Conservation (phyloP, 2,888 invertebrate species). For the Limulus polyphemus region DNA sequence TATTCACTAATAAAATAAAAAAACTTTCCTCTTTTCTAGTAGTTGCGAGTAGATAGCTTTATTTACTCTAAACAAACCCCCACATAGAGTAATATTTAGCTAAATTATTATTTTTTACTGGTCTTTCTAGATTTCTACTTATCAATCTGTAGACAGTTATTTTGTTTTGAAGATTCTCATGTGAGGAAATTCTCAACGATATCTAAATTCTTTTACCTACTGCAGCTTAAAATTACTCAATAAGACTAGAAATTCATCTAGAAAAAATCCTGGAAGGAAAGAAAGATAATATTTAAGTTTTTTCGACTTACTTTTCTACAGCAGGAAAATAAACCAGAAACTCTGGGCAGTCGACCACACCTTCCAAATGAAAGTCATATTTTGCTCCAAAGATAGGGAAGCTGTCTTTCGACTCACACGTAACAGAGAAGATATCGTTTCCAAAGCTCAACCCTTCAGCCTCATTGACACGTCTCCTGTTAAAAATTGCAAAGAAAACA, state of each 20-base stretch:
- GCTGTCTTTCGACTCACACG: conserved; percentile 35
- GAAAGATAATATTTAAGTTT: conserved; percentile 13
- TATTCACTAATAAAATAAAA: no score
- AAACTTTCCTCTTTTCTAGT: no score
- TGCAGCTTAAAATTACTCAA: conserved; percentile 37
- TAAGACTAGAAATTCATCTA: conserved; percentile 38
- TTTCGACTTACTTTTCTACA: conserved; percentile 48
- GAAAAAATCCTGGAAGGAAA: neutral
- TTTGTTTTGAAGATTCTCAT: no score
- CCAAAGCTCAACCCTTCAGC: conserved; percentile 33
- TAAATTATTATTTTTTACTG: no score
- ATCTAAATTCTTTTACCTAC: neutral
- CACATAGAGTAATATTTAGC: no score
- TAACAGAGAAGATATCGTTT: conserved; percentile 43
- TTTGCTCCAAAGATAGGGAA: conserved; percentile 83
- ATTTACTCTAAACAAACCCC: no score
- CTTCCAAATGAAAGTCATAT: conserved; percentile 89
- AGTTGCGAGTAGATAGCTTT: no score
- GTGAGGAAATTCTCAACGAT: neutral
- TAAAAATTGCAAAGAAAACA: conserved; percentile 35
- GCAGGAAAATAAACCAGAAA: conserved; percentile 89
- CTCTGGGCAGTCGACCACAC: conserved; percentile 96
- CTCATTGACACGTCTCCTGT: conserved; percentile 25
- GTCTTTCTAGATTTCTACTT: no score
- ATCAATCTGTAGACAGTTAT: no score